Evolutionary conservation across 2,113 vertebrate genomes (phyloP), one percentile per base, ranked within the genome.

Genomic region (Scatophagus argus): DNA sequence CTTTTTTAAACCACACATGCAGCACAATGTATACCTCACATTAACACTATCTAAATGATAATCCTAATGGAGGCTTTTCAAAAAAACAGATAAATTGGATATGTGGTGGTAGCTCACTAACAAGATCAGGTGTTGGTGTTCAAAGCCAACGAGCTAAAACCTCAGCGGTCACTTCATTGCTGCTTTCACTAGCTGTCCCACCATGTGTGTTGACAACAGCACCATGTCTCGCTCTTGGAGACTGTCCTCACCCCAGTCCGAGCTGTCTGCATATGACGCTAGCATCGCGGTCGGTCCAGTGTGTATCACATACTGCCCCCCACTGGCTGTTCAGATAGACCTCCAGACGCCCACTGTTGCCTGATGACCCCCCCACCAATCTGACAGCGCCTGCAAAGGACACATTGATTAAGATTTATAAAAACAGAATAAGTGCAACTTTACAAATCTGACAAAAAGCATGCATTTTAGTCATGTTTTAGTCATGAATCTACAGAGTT

Each of bases 231-330:
- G 8, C 17, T 62, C 34, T 61, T 36, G 54, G 38, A 21, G 27
- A 47, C 17, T 44, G 47, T 3, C 59, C 72, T 72, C 74, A 97
- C 96, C 96, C 93, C 49, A 96, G 87, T 36, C 95, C 93, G 2
- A 97, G 94, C 12, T 97, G 96, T 79, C 95, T 94, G 93, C 96
- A 97, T 82, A 96, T 90, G 84, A 97, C 96, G 8, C 93, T 95
- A 83, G 96, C 96, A 77, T 97, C 96, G 60, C 93, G 93, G 74
- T 97, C 92, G 11, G 95, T 96, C 96, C 95, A 95, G 74, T 93
- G 94, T 16, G 94, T 94, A 75, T 95, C 95, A 90, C 96, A 97
- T 72, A 97, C 91, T 3, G 91, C 86, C 73, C 96, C 96, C 96
- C 96, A 97, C 41, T 93, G 91, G 60, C 96, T 94, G 36, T 11